A percentile compares a stretch with the other conserved stretches of the same genome.
Evolutionary conservation across 2,888 invertebrate species (phyloP).

Genomic region (Pachliopta kotzebuea): DNA sequence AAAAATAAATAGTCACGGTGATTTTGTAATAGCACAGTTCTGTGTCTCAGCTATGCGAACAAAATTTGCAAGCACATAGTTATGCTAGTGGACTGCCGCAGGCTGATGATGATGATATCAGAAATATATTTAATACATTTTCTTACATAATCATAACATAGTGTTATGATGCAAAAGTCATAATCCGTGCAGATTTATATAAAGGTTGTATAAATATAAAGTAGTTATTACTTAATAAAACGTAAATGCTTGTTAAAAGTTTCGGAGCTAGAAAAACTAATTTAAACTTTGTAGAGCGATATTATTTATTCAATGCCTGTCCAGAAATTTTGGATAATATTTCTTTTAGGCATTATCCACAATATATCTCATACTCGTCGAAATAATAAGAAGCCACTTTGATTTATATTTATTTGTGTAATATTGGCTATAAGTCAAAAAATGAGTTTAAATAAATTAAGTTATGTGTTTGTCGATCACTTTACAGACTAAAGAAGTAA

Average conservation of each 20-base stretch:
- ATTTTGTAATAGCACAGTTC: no score
- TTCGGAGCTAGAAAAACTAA: slow-evolving; percentile 24
- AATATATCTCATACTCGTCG: background rate
- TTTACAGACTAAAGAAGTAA: no score
- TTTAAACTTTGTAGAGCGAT: slow-evolving; percentile 25
- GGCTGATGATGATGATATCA: no score
- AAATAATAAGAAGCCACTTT: background rate
- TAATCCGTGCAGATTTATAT: background rate
- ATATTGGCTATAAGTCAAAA: no score
- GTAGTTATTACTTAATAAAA: slow-evolving; percentile 22
- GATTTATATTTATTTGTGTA: background rate
- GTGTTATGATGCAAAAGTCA: background rate
- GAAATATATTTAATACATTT: background rate
- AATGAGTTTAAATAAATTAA: no score
- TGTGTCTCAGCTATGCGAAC: no score
- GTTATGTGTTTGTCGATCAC: no score
- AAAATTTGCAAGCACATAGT: no score
- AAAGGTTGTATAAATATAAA: slow-evolving; percentile 20
- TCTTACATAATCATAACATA: background rate
- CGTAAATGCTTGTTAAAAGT: slow-evolving; percentile 27
- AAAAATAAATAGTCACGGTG: no score
- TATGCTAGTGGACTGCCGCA: no score
- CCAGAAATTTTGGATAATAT: slow-evolving; percentile 17
- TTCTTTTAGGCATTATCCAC: background rate
- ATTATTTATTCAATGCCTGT: slow-evolving; percentile 24